phyloP scores from a whole-genome alignment of 2,888 invertebrate species.

The Amphipyra tragopoginis region DNA sequence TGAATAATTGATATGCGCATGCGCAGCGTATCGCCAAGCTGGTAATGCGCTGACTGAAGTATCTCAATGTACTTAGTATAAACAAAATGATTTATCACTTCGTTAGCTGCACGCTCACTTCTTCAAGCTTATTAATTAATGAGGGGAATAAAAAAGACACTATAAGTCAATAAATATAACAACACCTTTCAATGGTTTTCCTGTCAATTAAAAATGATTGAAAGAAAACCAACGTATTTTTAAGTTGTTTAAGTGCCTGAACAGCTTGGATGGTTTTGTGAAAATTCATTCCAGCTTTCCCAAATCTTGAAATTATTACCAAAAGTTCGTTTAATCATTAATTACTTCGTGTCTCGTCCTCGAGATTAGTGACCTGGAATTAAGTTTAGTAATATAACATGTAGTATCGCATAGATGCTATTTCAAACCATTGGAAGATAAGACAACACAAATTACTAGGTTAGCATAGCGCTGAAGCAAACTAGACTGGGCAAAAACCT shows the following conservation, averaged over 20 bases:
- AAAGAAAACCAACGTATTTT: slow-evolving; percentile 1
- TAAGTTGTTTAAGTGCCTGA: not conserved
- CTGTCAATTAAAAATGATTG: slow-evolving; percentile 27
- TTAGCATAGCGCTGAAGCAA: too few species aligned
- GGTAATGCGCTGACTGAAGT: slow-evolving; percentile 13
- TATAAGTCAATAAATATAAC: slow-evolving; percentile 7
- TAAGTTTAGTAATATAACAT: too few species aligned
- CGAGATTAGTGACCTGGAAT: too few species aligned
- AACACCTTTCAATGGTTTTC: slow-evolving; percentile 2
- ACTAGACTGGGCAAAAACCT: too few species aligned
- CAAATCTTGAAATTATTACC: too few species aligned
- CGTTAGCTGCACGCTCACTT: slow-evolving; percentile 28
- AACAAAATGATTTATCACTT: slow-evolving; percentile 36
- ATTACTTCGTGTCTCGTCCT: too few species aligned
- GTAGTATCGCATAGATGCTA: too few species aligned
- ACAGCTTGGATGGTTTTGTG: too few species aligned
- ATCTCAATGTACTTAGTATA: slow-evolving; percentile 12
- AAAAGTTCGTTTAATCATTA: too few species aligned
- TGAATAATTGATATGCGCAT: slow-evolving; percentile 38
- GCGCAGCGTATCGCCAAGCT: slow-evolving; percentile 4
- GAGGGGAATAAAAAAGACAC: slow-evolving; percentile 7
- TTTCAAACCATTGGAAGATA: too few species aligned
- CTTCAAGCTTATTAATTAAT: slow-evolving; percentile 25
- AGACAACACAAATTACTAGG: too few species aligned
- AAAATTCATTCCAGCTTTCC: too few species aligned